Evolutionary conservation across 37 sponge, comb jelly and placozoan species (phyloP).

Genomic region (Halichondria panicea): DNA sequence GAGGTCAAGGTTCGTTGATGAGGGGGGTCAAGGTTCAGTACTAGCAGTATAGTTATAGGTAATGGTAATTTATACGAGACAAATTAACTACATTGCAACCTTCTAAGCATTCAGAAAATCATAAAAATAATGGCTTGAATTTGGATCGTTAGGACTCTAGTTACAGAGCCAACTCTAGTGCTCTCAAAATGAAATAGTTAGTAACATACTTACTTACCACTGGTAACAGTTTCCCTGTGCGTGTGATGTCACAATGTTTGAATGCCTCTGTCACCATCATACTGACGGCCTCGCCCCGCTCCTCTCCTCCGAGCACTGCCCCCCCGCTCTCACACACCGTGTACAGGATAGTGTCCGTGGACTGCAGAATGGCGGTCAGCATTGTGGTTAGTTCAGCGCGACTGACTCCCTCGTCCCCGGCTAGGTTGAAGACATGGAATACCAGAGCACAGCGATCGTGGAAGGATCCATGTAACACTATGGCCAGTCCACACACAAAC

Average conservation of each 20-base stretch:
- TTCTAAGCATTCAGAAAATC: too few species aligned
- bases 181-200: too few species aligned
- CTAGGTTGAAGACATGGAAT: conserved; percentile 83
- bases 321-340: conserved; percentile 24
- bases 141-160: too few species aligned
- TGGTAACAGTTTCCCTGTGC: conserved; percentile 79
- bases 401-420: conserved; percentile 75
- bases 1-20: not conserved
- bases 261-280: conserved; percentile 83
- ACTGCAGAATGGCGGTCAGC: conserved; percentile 54
- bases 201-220: conserved; percentile 53
- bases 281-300: conserved; percentile 21
- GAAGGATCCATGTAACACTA: conserved; percentile 80
- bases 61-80: too few species aligned
- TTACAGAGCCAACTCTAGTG: too few species aligned
- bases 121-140: too few species aligned
- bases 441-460: conserved; percentile 72
- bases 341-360: conserved; percentile 51
- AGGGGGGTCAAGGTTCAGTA: too few species aligned
- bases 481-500: conserved; percentile 85
- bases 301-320: conserved; percentile 31
- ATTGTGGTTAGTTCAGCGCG: conserved; percentile 65
- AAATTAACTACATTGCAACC: too few species aligned
- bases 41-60: too few species aligned
- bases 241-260: conserved; percentile 79